These are phyloP conservation scores for Urosaurus nigricauda DNA, from an alignment of 2,797 vertebrate species.

Conservation along the genomic window DNA sequence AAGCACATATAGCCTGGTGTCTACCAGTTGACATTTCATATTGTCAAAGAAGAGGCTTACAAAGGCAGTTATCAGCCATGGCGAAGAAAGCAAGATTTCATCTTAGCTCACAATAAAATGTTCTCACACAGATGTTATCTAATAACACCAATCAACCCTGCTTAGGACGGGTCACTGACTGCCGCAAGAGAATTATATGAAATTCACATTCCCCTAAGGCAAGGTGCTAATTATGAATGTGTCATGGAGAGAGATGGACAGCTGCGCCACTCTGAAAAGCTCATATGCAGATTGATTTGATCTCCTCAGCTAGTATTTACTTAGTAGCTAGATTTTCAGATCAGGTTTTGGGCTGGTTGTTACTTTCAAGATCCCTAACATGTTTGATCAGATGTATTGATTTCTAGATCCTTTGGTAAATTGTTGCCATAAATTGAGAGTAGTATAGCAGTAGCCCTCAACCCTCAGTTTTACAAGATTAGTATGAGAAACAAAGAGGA, in stretches of 20 bases:
- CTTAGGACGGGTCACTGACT: slow-evolving; percentile 58
- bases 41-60: slow-evolving; percentile 43
- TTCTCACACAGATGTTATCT: slow-evolving; percentile 42
- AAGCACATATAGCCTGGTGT: slow-evolving; percentile 37
- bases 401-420: not conserved
- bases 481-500: not conserved
- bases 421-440: not conserved
- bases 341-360: not conserved
- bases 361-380: slow-evolving; percentile 1
- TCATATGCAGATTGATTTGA: not conserved
- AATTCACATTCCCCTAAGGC: slow-evolving; percentile 22
- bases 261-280: not conserved
- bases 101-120: slow-evolving; percentile 10
- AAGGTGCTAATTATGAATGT: slow-evolving; percentile 33
- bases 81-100: slow-evolving; percentile 25
- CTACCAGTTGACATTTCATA: slow-evolving; percentile 33
- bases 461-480: not conserved
- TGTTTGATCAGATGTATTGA: not conserved
- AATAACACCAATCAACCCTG: slow-evolving; percentile 44
- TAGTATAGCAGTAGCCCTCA: not conserved
- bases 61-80: slow-evolving; percentile 29
- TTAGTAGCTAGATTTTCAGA: not conserved
- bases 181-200: slow-evolving; percentile 23
- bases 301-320: not conserved
- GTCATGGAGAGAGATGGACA: slow-evolving; percentile 28